Percentiles rank a stretch among this genome's conserved stretches.
These are phyloP conservation scores for Telmatherina bonti DNA, from an alignment of 2,797 vertebrate species.

Conservation along the genomic window DNA sequence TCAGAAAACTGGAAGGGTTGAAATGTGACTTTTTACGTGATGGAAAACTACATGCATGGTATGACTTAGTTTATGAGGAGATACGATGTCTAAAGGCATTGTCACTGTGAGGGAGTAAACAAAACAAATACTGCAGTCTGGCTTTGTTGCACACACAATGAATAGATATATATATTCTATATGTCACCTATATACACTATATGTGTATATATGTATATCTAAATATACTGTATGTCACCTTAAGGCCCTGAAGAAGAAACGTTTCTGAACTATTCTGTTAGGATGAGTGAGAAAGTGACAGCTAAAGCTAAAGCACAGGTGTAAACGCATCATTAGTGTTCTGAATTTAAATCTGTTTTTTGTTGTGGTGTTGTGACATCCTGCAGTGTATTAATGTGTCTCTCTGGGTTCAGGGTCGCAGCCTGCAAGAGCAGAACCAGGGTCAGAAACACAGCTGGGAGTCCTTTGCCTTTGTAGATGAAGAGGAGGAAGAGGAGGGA, in stretches of 20 bases:
- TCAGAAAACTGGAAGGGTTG: too few relatives aligned
- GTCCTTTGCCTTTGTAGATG: slow-evolving; percentile 92
- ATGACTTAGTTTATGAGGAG: too few relatives aligned
- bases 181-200: too few relatives aligned
- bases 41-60: too few relatives aligned
- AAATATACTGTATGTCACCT: neutral
- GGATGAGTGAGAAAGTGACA: too few relatives aligned
- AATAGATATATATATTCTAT: neutral
- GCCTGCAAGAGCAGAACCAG: slow-evolving; percentile 67
- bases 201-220: too few relatives aligned
- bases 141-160: neutral
- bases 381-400: neutral
- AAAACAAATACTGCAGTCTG: neutral
- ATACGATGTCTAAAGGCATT: neutral
- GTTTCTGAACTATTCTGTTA: too few relatives aligned
- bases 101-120: neutral
- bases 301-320: too few relatives aligned
- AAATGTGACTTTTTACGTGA: too few relatives aligned
- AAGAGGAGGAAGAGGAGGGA: slow-evolving; percentile 86
- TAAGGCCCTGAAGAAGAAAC: neutral
- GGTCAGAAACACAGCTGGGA: slow-evolving; percentile 82
- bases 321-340: too few relatives aligned
- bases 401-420: slow-evolving; percentile 62
- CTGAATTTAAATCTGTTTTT: neutral
- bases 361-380: neutral